Base-by-base conservation (phyloP, 2,113 vertebrate genomes). In the Picathartes gymnocephalus region DNA sequence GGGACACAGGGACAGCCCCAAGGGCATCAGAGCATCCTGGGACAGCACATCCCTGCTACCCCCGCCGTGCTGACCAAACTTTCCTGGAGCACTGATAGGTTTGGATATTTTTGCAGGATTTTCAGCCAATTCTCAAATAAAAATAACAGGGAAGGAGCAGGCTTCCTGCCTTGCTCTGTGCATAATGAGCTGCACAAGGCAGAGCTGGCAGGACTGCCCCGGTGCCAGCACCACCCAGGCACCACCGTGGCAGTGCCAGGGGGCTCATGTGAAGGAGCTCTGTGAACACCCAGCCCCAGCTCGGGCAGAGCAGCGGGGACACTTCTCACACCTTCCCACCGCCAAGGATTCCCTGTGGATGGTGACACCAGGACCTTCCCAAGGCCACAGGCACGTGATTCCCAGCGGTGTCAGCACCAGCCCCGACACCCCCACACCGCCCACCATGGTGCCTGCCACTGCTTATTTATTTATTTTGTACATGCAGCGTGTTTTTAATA, bases 401-500 rank as follows among this genome's bases (percentile, higher is more conserved):
- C 48, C 74, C 4, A 7, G 50, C 2, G 5, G 1, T 1, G 6
- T 3, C 13, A 2, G 9, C 20, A 28, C 23, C 61, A 45, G 37
- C 33, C 50, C 61, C 0, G 5, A 61, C 60, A 40, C 60, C 82
- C 60, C 72, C 0, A 3, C 42, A 3, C 37, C 1, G 0, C 74
- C 62, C 40, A 44, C 86, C 71, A 51, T 7, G 53, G 30, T 51
- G 78, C 81, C 87, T 61, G 94, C 81, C 81, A 47, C 69, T 6
- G 2, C 39, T 78, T 92, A 86, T 77, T 92, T 91, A 95, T 95
- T 95, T 94, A 88, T 92, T 94, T 95, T 66, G 68, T 74, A 56
- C 79, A 15, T 92, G 93, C 47, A 10, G 95, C 84, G 9, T 95
- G 95, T 95, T 96, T 95, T 94, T 95, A 95, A 95, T 94, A 93